Evolutionary conservation across 2,797 vertebrate species (phyloP).

Genomic region (Otus scops): DNA sequence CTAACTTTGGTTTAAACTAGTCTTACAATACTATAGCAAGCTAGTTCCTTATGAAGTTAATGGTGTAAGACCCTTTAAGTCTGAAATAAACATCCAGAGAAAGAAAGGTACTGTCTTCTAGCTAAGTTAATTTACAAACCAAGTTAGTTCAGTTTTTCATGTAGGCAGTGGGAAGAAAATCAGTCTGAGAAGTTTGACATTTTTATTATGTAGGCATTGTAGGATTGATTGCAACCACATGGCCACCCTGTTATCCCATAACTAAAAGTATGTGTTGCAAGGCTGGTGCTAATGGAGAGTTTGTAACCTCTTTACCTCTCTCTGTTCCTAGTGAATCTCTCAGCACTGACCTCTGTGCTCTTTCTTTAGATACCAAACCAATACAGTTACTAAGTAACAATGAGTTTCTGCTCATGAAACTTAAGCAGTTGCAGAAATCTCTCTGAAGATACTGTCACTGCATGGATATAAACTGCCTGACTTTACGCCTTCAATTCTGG

Average conservation of each 20-base stretch:
- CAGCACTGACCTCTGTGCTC: not conserved
- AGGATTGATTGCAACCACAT: not conserved
- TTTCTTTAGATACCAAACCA: not conserved
- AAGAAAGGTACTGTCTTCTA: not conserved
- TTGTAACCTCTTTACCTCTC: not conserved
- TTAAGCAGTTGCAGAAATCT: not conserved
- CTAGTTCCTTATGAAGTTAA: not conserved
- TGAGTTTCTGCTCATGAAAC: not conserved
- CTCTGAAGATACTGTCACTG: not conserved
- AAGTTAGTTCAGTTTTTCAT: not conserved
- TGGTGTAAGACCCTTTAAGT: not conserved
- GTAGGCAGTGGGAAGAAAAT: not conserved
- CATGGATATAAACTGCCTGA: not conserved
- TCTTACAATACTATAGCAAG: not conserved
- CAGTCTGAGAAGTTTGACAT: not conserved
- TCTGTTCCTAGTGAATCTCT: not conserved
- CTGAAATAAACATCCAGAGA: not conserved
- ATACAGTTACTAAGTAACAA: not conserved
- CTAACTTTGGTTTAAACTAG: not conserved
- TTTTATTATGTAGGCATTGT: not conserved
- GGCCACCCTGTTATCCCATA: accelerated
- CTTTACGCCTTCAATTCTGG: not conserved
- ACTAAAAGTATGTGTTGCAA: not conserved
- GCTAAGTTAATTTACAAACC: not conserved
- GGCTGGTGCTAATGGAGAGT: not conserved